A percentile compares a stretch with the other conserved stretches of the same genome.
Evolutionary conservation across 2,888 invertebrate species (phyloP).

Genomic region (Drosophila yooni): DNA sequence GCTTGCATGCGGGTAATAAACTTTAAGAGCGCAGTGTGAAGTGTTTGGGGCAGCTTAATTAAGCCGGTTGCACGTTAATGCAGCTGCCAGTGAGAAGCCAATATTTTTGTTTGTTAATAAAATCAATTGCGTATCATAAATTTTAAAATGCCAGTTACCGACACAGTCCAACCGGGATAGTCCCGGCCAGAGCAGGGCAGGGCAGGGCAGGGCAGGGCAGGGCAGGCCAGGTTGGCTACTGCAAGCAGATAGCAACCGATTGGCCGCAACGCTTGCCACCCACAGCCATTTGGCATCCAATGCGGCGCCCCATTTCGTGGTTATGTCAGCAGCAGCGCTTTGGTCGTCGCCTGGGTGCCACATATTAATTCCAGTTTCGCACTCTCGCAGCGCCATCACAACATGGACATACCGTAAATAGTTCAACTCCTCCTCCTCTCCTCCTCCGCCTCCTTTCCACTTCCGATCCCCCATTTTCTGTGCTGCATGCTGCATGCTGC

Average conservation of each 20-base stretch:
- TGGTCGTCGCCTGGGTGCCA: conserved; percentile 73
- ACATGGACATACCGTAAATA: conserved; percentile 80
- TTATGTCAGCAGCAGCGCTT: conserved; percentile 56
- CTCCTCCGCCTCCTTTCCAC: not conserved
- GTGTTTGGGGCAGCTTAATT: conserved; percentile 55
- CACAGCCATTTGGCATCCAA: conserved; percentile 20
- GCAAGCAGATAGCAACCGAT: conserved; percentile 1
- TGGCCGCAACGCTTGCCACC: conserved; percentile 13
- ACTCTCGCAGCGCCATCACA: conserved; percentile 60
- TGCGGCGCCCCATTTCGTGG: conserved; percentile 45
- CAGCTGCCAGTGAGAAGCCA: conserved; percentile 54
- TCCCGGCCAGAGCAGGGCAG: not conserved
- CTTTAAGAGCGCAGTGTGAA: not conserved
- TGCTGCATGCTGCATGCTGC: not conserved
- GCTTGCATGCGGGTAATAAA: conserved; percentile 1
- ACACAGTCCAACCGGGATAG: conserved; percentile 1
- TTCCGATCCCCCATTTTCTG: too few species aligned
- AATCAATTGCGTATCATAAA: conserved; percentile 77
- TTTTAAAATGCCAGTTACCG: conserved; percentile 55
- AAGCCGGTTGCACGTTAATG: conserved; percentile 45
- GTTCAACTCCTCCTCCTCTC: conserved; percentile 49
- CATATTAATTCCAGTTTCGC: conserved; percentile 83
- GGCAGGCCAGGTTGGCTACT: too few species aligned
- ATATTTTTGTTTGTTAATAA: conserved; percentile 74
- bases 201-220: not conserved